A percentile compares a stretch with the other conserved stretches of the same genome.
phyloP scores from a whole-genome alignment of 1,140 invertebrate genomes.

The Solenopsis fugax region DNA sequence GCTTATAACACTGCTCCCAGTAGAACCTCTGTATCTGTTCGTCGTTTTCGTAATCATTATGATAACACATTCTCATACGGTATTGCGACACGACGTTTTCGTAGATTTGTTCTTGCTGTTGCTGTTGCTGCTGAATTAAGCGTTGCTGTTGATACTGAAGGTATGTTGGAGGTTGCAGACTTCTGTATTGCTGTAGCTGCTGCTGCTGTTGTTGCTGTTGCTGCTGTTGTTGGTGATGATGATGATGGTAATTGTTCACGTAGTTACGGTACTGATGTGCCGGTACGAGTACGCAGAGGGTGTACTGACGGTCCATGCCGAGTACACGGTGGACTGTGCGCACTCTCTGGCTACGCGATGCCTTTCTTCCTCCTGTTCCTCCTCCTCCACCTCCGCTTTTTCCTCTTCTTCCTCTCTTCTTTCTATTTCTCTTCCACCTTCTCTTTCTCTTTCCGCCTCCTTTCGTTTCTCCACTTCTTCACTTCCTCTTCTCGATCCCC shows the following conservation, averaged over 20 bases:
- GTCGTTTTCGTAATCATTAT: constrained; percentile 86
- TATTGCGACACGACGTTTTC: constrained; percentile 85
- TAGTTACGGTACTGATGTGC: constrained; percentile 85
- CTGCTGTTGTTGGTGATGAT: constrained; percentile 55
- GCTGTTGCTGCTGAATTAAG: constrained; percentile 28
- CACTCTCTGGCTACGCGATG: constrained; percentile 56
- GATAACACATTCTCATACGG: constrained; percentile 86
- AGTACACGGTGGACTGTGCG: constrained; percentile 71
- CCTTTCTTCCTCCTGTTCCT: constrained; percentile 55
- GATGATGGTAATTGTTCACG: constrained; percentile 81
- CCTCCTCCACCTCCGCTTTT: constrained; percentile 39
- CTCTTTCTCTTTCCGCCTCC: constrained; percentile 4
- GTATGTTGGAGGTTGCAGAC: constrained; percentile 61
- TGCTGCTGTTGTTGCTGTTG: constrained; percentile 67
- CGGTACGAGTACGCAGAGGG: constrained; percentile 86
- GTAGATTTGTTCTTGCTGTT: constrained; percentile 83
- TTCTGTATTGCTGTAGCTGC: constrained; percentile 52
- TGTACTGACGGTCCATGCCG: constrained; percentile 86
- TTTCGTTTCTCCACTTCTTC: constrained; percentile 47
- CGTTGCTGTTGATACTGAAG: constrained; percentile 73
- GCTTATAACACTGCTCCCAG: constrained; percentile 85
- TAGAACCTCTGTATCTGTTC: constrained; percentile 86
- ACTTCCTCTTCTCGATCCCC: constrained; percentile 59
- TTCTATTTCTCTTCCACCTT: constrained; percentile 26
- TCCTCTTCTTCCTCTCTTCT: constrained; percentile 37